Percentiles rank a stretch among this genome's conserved stretches.
Evolutionary conservation across 2,797 vertebrate genomes (phyloP).

Genomic region (Falco biarmicus): DNA sequence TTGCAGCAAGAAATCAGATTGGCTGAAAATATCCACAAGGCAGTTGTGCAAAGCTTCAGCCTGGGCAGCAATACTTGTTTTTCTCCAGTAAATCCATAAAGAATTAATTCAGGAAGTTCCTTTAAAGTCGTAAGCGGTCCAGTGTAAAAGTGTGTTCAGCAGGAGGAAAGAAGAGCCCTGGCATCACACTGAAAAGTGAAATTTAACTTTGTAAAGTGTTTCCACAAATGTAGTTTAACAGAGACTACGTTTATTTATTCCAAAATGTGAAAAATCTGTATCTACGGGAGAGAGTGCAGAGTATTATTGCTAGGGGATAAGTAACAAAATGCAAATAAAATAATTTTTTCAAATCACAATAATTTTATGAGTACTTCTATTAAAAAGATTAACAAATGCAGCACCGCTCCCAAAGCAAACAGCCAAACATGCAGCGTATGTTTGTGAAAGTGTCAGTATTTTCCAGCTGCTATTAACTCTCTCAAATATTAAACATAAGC

Average conservation of each 20-base stretch:
- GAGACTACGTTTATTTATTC: not conserved
- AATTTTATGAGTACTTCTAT: not conserved
- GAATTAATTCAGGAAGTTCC: not conserved
- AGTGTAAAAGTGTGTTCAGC: not conserved
- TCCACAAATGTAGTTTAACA: not conserved
- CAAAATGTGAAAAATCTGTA: not conserved
- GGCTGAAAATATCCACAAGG: not conserved
- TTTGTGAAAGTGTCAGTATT: not conserved
- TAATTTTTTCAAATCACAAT: not conserved
- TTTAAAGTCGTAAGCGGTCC: not conserved
- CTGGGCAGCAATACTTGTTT: not conserved
- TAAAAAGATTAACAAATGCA: not conserved
- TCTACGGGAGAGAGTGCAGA: not conserved
- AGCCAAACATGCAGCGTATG: not conserved
- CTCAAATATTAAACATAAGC: not conserved
- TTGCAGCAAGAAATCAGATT: not conserved
- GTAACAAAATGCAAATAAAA: not conserved
- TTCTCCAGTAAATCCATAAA: not conserved
- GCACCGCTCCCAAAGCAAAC: not conserved
- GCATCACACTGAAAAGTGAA: not conserved
- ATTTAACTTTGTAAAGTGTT: not conserved
- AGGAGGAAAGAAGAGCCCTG: not conserved
- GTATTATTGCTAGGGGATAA: not conserved
- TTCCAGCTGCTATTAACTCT: constrained; percentile 9
- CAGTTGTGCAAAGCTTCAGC: not conserved